Evolutionary conservation across 2,797 vertebrate species (phyloP), one percentile per base, ranked within the genome.

Genomic region (Eulemur rubriventer): DNA sequence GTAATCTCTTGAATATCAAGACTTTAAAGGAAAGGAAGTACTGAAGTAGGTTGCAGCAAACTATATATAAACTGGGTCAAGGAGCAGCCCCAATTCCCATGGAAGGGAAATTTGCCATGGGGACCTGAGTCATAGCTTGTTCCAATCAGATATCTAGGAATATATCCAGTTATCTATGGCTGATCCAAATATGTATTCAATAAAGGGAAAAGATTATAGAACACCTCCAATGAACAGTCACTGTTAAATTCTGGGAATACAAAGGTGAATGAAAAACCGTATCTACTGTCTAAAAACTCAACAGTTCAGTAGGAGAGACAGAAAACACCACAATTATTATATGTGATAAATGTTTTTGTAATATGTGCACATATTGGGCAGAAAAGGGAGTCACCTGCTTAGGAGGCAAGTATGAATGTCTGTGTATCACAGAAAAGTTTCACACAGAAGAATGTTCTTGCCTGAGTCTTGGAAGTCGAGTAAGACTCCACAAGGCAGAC

Each of bases 1-100:
- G 79, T 85, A 96, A 96, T 78, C 73, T 96, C 61, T 96, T 92
- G 20, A 91, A 91, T 84, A 92, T 63, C 24, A 75, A 89, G 46
- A 95, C 35, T 94, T 89, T 65, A 48, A 86, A 91, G 63, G 52
- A 93, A 96, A 81, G 55, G n/a, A 83, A 82, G 14, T 63, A 57
- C 63, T 81, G 24, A 46, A 35, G 2, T 41, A 67, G 41, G 89
- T 57, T 94, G 59, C 55, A 89, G 82, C 72, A 95, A 96, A 95
- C 55, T 52, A 65, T 4, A 1, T 6, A 33, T 41, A 88, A 91
- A 67, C 41, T 38, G 50, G 76, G 28, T 92, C 67, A 61, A 92
- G 57, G 50, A 89, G 18, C 35, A 87, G 52, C 24, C 63, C 38
- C 63, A 41, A 28, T 52, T 75, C 28, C 57, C 67, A 67, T 1